A percentile compares a stretch with the other conserved stretches of the same genome.
These are phyloP conservation scores for Drosophila neutralis DNA, from an alignment of 2,888 invertebrate genomes.

Conservation along the genomic window DNA sequence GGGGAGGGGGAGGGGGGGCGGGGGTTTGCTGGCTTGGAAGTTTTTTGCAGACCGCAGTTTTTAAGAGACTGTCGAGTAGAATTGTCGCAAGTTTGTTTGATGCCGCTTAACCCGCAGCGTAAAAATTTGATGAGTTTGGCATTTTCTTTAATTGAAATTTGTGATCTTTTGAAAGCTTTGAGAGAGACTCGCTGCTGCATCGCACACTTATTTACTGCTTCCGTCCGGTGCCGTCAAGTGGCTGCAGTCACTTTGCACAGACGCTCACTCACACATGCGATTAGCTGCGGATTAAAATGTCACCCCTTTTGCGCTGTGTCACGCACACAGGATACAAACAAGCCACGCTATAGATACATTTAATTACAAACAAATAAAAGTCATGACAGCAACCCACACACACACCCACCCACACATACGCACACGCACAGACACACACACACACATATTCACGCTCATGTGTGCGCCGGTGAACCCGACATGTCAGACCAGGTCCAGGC, in stretches of 20 bases:
- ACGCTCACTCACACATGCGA: conserved; percentile 74
- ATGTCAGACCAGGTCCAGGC: conserved; percentile 45
- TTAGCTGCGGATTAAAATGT: conserved; percentile 83
- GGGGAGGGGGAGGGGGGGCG: not conserved
- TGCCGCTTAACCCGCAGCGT: conserved; percentile 74
- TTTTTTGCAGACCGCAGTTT: conserved; percentile 61
- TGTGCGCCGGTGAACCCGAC: conserved; percentile 26
- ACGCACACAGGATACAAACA: conserved; percentile 52
- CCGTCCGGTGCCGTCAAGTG: conserved; percentile 57
- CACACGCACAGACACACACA: not conserved
- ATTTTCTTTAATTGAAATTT: conserved; percentile 82
- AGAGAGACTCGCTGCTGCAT: conserved; percentile 66
- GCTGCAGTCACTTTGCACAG: conserved; percentile 65
- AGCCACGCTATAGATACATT: conserved; percentile 65
- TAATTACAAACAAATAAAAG: conserved; percentile 82
- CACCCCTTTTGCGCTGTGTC: conserved; percentile 76
- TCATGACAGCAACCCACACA: conserved; percentile 72
- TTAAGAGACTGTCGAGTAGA: conserved; percentile 47
- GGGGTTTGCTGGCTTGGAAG: conserved; percentile 9
- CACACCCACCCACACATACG: conserved; percentile 29
- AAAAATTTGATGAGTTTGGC: conserved; percentile 79
- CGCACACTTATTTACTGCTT: conserved; percentile 30
- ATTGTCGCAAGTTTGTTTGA: conserved; percentile 62
- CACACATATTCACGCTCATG: conserved; percentile 17
- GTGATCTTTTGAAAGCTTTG: conserved; percentile 83